Base-by-base conservation (phyloP, 2,797 vertebrate genomes). In the Neomorphus geoffroyi region DNA sequence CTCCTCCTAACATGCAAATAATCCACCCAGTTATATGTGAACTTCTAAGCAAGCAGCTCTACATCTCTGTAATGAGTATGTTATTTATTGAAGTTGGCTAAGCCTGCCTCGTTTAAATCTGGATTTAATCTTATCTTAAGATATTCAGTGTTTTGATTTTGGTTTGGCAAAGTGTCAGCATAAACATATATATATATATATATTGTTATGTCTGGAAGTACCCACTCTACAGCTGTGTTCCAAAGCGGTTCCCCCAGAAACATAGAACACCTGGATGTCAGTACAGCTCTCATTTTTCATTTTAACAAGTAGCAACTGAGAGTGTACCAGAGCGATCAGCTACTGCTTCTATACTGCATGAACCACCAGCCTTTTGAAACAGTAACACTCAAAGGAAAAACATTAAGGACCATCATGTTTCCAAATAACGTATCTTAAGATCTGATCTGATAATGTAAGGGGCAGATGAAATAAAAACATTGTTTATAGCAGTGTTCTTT, bases 401-500 rank as follows among this genome's bases (percentile, higher is more conserved):
- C n/a, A 56, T 50, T 43, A 86, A 86, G 35, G 28, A 72, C 46
- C 53, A 43, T 73, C 33, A 35, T 6, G 67, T 92, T 86, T 90
- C 22, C 50, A 88, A 66, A 53, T 60, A 92, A 86, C 41, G 14
- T 57, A 81, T 70, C 41, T 62, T 77, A 92, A 93, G 22, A 73
- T 56, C 48, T 91, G 54, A 50, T 91, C 48, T 92, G 45, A 46
- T 66, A 88, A 91, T 27, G 22, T 19, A 86, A 35, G 7, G 82
- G 70, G 81, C 74, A 81, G 62, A 73, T 56, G 41, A 93, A 93
- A 91, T 80, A 28, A 90, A 84, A 96, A 67, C 30, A 39, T 35
- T 81, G 24, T 73, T 92, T 95, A 92, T 32, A 90, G 45, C 43
- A 64, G 21, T n/a, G 51, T 4, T 74, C 46, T 86, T 86, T 91